Base-by-base conservation (phyloP, 1,140 invertebrate genomes). In the Belonocnema kinseyi region DNA sequence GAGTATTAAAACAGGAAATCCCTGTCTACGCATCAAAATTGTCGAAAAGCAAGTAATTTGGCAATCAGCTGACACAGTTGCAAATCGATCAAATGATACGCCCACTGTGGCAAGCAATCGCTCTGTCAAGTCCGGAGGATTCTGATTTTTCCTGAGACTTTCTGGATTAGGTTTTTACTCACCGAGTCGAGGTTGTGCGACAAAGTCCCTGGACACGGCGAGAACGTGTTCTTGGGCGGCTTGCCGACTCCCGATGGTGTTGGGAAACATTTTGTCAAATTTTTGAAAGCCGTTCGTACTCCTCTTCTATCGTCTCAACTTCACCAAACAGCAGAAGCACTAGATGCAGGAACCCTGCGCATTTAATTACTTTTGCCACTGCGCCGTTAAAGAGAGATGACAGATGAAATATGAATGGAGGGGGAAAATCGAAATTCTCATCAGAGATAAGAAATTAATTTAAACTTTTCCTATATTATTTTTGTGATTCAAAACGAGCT, bases 181-280 rank as follows among this genome's bases (percentile, higher is more conserved):
- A 99, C 98, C 98, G 81, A 99, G 93, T 89, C 98, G 95, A 70
- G 99, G 98, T 89, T 99, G 98, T 70, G 98, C 98, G 86, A 99
- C 96, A 91, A 99, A 99, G 93, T 99, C 97, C 86, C 99, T 93
- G 76, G 97, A 97, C 71, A 99, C 96, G 75, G 98, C 98, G 86
- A 99, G 93, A 90, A 96, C 94, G 92, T 98, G 97, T 88, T 98
- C 96, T 88, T 93, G 93, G 75, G 86, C 85, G 74, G 95, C 95
- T 90, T 95, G 93, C 66, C 88, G 88, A 19, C 90, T 83, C 46
- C 87, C 89, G 52, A 94, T 89, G 56, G 81, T 90, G 66, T 88
- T 90, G 17, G 85, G 77, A 81, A 85, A 85, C 88, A 89, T 89
- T 70, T 85, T 81, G 80, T 76, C 46, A 82, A 85, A 40, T 90